A percentile compares a stretch with the other conserved stretches of the same genome.
Conservation (phyloP, 2,888 invertebrate genomes). For the Lithodes maja region DNA sequence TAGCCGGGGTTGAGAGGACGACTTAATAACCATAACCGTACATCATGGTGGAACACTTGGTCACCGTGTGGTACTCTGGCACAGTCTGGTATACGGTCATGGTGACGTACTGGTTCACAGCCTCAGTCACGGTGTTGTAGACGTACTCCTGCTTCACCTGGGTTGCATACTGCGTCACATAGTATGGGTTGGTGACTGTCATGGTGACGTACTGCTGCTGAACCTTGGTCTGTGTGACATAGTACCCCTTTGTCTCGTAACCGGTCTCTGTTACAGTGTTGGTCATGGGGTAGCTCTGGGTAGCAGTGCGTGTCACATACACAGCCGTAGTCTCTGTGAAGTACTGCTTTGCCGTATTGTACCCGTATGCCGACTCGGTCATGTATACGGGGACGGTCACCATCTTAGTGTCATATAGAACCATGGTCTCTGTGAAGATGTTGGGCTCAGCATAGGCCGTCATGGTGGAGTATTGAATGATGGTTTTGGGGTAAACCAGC, state of each 20-base stretch:
- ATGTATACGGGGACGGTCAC: constrained; percentile 65
- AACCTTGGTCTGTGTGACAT: constrained; percentile 69
- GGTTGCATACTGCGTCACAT: constrained; percentile 67
- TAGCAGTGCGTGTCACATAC: constrained; percentile 63
- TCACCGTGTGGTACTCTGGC: constrained; percentile 69
- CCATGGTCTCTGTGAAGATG: constrained; percentile 65
- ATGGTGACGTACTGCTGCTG: constrained; percentile 68
- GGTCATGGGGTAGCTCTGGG: constrained; percentile 69
- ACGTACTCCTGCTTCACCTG: constrained; percentile 65
- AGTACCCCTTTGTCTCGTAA: constrained; percentile 69
- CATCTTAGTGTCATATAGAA: constrained; percentile 69
- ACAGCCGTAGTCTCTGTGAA: constrained; percentile 67
- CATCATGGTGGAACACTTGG: constrained; percentile 65
- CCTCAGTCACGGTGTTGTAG: constrained; percentile 67
- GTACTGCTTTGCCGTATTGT: constrained; percentile 68
- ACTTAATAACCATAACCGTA: constrained; percentile 60
- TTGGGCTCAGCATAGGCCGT: constrained; percentile 69
- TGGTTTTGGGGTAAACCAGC: constrained; percentile 67
- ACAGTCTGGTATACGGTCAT: constrained; percentile 68
- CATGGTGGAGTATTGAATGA: constrained; percentile 70
- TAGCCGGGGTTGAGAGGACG: not conserved
- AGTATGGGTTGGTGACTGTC: constrained; percentile 69
- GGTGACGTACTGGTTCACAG: constrained; percentile 62
- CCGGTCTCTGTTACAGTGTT: constrained; percentile 65
- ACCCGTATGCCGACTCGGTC: constrained; percentile 67